Percentiles rank a stretch among this genome's conserved stretches.
Conservation (phyloP, 2,113 vertebrate genomes). For the Lepidothrix coronata region DNA sequence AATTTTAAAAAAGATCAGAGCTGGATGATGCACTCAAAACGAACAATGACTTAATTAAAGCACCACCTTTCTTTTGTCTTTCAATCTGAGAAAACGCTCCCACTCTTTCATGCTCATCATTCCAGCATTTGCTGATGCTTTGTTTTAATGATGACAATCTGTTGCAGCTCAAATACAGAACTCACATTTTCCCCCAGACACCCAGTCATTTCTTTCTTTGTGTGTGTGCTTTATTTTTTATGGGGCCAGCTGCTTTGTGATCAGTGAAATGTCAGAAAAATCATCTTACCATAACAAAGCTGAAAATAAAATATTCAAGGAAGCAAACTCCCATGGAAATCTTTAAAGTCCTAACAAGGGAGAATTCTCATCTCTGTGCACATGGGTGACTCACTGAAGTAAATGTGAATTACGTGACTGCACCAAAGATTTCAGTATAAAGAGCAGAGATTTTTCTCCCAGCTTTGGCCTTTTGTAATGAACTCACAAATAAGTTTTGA, state of each 20-base stretch:
- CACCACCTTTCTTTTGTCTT: conserved; percentile 34
- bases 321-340: conserved; percentile 65
- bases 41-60: conserved; percentile 20
- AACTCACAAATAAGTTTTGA: background rate
- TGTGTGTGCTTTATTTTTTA: conserved; percentile 56
- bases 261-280: conserved; percentile 72
- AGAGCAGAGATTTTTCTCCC: background rate
- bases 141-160: conserved; percentile 60
- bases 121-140: conserved; percentile 23
- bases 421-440: conserved; percentile 20
- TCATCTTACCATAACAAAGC: conserved; percentile 64
- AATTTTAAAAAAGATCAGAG: background rate
- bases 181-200: conserved; percentile 60
- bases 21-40: background rate
- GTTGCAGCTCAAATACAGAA: conserved; percentile 44
- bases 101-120: background rate
- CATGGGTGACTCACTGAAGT: conserved; percentile 41
- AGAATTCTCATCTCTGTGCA: conserved; percentile 46
- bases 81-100: background rate
- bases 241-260: conserved; percentile 71
- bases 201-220: conserved; percentile 54
- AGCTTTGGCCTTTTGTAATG: conserved; percentile 11
- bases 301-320: conserved; percentile 70
- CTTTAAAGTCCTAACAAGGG: conserved; percentile 56
- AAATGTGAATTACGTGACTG: conserved; percentile 36